phyloP scores from a whole-genome alignment of 2,888 invertebrate species.

The Phoronis australis region DNA sequence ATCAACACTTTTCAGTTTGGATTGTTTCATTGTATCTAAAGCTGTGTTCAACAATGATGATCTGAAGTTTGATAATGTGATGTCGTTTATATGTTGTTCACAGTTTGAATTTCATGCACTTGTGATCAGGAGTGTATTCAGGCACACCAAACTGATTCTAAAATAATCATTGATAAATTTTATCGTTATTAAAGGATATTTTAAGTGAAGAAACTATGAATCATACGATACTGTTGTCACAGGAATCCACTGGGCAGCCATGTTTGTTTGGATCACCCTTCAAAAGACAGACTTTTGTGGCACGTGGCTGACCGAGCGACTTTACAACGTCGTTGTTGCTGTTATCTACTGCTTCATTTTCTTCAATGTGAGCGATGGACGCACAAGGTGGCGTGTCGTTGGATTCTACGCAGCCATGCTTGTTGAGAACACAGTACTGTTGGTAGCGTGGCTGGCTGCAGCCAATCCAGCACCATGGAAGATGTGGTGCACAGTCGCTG shows the following conservation, averaged over 20 bases:
- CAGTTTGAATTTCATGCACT: too few species aligned
- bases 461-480: slow-evolving; percentile 9
- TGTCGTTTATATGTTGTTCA: too few species aligned
- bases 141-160: neutral
- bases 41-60: too few species aligned
- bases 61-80: too few species aligned
- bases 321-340: slow-evolving; percentile 57
- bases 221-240: slow-evolving; percentile 4
- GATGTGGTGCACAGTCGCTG: slow-evolving; percentile 11
- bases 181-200: too few species aligned
- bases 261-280: slow-evolving; percentile 70
- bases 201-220: too few species aligned
- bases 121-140: too few species aligned
- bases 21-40: too few species aligned
- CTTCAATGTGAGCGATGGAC: slow-evolving; percentile 43
- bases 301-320: slow-evolving; percentile 61
- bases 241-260: slow-evolving; percentile 66
- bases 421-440: slow-evolving; percentile 43
- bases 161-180: too few species aligned
- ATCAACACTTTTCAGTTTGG: too few species aligned
- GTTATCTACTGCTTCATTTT: slow-evolving; percentile 51
- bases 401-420: slow-evolving; percentile 44
- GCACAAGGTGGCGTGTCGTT: slow-evolving; percentile 41
- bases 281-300: slow-evolving; percentile 66
- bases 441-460: slow-evolving; percentile 50